Evolutionary conservation across 2,888 invertebrate species (phyloP).

Genomic region (Endotricha flammealis): DNA sequence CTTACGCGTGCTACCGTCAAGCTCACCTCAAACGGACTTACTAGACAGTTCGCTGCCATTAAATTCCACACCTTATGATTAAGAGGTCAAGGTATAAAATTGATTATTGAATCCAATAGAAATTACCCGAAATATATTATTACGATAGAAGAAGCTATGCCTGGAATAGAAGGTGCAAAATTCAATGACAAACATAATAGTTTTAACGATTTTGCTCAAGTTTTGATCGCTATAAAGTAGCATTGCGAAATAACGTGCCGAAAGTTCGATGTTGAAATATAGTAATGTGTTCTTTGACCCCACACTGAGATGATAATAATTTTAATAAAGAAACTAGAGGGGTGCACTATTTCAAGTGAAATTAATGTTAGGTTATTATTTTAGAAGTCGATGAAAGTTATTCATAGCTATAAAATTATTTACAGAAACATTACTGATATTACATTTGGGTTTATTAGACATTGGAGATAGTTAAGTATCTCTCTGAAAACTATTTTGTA

Average conservation of each 20-base stretch:
- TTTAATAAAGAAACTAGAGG: conserved; percentile 64
- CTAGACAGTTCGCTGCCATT: conserved; percentile 15
- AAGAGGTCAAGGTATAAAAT: conserved; percentile 20
- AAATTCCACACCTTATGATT: conserved; percentile 27
- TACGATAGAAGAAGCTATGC: conserved; percentile 29
- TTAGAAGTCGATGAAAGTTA: conserved; percentile 21
- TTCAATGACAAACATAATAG: conserved; percentile 34
- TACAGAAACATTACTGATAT: conserved; percentile 4
- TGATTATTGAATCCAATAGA: conserved; percentile 12
- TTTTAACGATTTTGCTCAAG: conserved; percentile 39
- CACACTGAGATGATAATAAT: conserved; percentile 60
- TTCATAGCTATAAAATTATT: not conserved
- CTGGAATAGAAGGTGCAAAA: conserved; percentile 36
- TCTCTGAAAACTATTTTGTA: conserved; percentile 17
- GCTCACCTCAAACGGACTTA: conserved; percentile 28
- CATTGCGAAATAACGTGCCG: conserved; percentile 55
- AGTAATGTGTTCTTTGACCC: conserved; percentile 72
- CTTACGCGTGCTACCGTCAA: conserved; percentile 57
- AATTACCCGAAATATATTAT: conserved; percentile 35
- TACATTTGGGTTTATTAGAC: conserved; percentile 3
- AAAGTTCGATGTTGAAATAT: conserved; percentile 61
- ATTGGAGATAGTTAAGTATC: conserved; percentile 13
- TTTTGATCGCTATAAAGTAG: conserved; percentile 58
- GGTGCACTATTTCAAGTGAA: conserved; percentile 60
- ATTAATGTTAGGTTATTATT: conserved; percentile 67